Evolutionary conservation across 2,888 invertebrate genomes (phyloP).

Genomic region (Luperina testacea): DNA sequence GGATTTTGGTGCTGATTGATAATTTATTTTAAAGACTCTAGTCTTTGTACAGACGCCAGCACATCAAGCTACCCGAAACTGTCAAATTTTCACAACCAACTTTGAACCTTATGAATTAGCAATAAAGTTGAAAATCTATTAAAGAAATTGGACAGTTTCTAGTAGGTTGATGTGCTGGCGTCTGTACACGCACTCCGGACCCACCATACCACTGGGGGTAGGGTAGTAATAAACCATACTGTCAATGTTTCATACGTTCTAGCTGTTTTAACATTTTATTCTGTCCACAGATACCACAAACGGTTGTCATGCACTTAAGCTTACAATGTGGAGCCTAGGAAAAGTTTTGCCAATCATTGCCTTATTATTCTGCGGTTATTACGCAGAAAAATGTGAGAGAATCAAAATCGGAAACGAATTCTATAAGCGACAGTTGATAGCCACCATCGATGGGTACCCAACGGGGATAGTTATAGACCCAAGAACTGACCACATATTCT

Average conservation of each 20-base stretch:
- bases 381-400: conserved; percentile 81
- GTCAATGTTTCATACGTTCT: not conserved
- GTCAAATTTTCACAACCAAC: too few relatives aligned
- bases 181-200: too few relatives aligned
- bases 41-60: not conserved
- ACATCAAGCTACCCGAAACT: too few relatives aligned
- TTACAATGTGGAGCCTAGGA: conserved; percentile 61
- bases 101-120: too few relatives aligned
- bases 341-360: conserved; percentile 63
- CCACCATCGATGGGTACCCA: conserved; percentile 84
- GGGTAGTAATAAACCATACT: too few relatives aligned
- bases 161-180: too few relatives aligned
- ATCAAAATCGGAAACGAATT: conserved; percentile 83
- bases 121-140: too few relatives aligned
- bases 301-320: conserved; percentile 76
- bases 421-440: conserved; percentile 84
- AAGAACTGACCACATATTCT: conserved; percentile 84
- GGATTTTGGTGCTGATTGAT: not conserved
- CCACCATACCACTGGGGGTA: too few relatives aligned
- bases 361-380: conserved; percentile 53
- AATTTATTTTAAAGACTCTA: not conserved
- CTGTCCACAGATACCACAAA: conserved; percentile 53
- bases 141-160: too few relatives aligned
- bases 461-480: conserved; percentile 84
- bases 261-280: not conserved